Conservation (phyloP, 2,888 invertebrate species). For the Mystacides longicornis region DNA sequence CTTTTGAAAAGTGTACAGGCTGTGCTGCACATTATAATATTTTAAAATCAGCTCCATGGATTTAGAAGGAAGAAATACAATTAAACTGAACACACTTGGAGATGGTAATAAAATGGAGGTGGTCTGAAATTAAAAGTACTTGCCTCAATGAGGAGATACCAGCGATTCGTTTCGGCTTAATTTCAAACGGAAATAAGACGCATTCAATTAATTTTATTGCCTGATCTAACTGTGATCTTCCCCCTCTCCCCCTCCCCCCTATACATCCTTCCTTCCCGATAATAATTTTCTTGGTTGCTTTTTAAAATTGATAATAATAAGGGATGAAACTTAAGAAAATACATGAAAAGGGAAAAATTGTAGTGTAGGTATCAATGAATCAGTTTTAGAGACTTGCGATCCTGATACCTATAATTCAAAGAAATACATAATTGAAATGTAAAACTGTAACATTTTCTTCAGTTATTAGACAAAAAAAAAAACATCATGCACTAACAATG, state of each 20-base stretch:
- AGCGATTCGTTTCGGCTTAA: slow-evolving; percentile 23
- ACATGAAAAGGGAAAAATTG: not conserved
- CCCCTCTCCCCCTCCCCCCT: slow-evolving; percentile 8
- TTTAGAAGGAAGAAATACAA: not conserved
- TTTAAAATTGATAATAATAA: slow-evolving; percentile 1
- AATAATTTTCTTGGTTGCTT: not conserved
- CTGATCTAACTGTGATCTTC: slow-evolving; percentile 18
- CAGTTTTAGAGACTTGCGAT: no score
- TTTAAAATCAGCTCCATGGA: no score
- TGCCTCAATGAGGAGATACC: slow-evolving; percentile 5
- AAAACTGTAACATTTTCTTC: no score
- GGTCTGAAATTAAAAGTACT: not conserved
- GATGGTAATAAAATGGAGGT: not conserved
- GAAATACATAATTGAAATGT: no score
- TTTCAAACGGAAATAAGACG: slow-evolving; percentile 26
- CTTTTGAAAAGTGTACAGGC: no score
- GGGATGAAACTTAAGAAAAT: slow-evolving; percentile 3
- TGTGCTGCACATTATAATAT: no score
- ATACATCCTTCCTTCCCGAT: slow-evolving; percentile 5
- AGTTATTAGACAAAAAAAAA: no score
- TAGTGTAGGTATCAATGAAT: no score
- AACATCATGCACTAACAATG: no score
- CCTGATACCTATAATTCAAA: no score
- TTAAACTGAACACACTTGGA: not conserved
- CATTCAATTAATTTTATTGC: slow-evolving; percentile 27